These are phyloP conservation scores for Corythaeola cristata DNA, from an alignment of 2,113 vertebrate genomes.

Conservation along the genomic window DNA sequence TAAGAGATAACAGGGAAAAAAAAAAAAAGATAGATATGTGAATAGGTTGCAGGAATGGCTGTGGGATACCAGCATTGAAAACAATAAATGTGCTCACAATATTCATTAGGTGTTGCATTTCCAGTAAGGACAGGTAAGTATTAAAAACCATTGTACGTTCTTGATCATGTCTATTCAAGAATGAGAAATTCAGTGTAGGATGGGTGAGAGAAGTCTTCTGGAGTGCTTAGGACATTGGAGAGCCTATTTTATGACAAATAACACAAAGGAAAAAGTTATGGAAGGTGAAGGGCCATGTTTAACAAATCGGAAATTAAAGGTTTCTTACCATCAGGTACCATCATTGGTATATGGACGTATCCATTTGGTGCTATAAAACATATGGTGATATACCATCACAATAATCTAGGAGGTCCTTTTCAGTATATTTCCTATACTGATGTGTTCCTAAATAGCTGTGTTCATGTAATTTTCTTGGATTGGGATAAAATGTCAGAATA, in stretches of 20 bases:
- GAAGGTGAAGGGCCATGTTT: neutral
- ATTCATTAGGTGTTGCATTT: neutral
- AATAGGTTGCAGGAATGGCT: neutral
- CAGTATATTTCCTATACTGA: neutral
- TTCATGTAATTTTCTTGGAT: neutral
- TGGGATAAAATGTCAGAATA: neutral
- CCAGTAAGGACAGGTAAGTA: neutral
- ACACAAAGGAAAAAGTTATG: neutral
- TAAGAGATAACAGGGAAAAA: neutral
- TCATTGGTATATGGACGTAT: fast-evolving
- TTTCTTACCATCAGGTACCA: neutral
- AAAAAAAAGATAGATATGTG: neutral
- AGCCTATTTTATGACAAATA: neutral
- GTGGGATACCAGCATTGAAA: neutral
- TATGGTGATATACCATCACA: neutral
- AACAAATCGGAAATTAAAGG: neutral
- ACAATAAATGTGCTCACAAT: neutral
- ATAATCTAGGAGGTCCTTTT: neutral
- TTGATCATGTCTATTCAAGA: neutral
- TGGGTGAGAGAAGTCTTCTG: neutral
- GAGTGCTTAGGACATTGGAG: neutral
- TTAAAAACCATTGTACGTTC: neutral
- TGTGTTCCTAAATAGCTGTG: neutral
- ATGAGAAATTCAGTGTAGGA: neutral
- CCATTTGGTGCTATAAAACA: neutral